Evolutionary conservation across 2,797 vertebrate genomes (phyloP).

Genomic region (Zalophus californianus): DNA sequence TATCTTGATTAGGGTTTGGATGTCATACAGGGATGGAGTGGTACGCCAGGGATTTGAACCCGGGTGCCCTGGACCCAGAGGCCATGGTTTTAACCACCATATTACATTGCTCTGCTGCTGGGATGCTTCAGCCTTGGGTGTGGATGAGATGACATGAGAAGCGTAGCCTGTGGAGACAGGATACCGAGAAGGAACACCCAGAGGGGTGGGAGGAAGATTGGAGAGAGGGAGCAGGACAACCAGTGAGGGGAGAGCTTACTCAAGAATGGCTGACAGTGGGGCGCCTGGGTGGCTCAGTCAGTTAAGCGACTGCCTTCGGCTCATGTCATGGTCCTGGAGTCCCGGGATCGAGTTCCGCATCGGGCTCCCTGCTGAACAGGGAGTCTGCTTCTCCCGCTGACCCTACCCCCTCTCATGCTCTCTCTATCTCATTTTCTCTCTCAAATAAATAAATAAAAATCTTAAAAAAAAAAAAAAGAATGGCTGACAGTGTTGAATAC

Average conservation of each 20-base stretch:
- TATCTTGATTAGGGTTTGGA: neutral
- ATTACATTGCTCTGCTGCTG: neutral
- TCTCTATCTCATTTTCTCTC: too few species aligned
- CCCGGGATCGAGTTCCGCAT: too few species aligned
- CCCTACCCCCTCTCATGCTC: too few species aligned
- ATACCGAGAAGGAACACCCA: neutral
- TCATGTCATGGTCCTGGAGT: too few species aligned
- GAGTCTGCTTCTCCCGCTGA: too few species aligned
- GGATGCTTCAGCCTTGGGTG: neutral
- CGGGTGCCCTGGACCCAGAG: neutral
- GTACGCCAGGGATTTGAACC: neutral
- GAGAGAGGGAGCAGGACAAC: neutral
- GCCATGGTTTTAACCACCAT: constrained; percentile 5
- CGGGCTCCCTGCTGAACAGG: too few species aligned
- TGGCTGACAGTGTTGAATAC: neutral
- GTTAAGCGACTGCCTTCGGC: too few species aligned
- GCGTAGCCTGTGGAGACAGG: neutral
- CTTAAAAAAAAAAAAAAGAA: neutral
- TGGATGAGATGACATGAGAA: neutral
- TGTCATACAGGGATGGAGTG: neutral
- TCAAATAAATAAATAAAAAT: too few species aligned
- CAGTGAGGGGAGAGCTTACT: neutral
- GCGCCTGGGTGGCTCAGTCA: too few species aligned
- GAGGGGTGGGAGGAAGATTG: neutral
- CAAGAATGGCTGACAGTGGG: neutral